These are phyloP conservation scores for Apodemia zela DNA, from an alignment of 2,888 invertebrate species.

Conservation along the genomic window DNA sequence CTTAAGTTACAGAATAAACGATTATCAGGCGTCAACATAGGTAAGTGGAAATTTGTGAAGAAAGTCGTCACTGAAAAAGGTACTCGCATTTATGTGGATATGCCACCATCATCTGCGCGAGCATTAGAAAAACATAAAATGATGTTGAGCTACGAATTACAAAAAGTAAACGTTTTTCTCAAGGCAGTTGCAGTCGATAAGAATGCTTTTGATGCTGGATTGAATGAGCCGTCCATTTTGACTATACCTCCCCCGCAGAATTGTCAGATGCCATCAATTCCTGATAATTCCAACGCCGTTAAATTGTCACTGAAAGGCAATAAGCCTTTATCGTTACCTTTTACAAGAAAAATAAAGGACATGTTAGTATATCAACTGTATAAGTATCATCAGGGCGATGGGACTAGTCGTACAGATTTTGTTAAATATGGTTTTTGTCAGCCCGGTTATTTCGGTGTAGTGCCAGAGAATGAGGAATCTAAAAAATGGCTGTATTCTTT, in stretches of 20 bases:
- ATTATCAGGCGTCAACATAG: slow-evolving; percentile 49
- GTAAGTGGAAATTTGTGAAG: slow-evolving; percentile 68
- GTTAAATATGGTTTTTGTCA: slow-evolving; percentile 54
- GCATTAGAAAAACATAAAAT: slow-evolving; percentile 57
- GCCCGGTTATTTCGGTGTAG: slow-evolving; percentile 54
- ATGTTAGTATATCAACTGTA: slow-evolving; percentile 53
- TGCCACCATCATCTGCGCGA: slow-evolving; percentile 63
- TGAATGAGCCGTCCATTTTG: slow-evolving; percentile 42
- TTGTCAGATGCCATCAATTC: slow-evolving; percentile 51
- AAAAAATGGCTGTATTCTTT: slow-evolving; percentile 52
- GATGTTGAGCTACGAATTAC: slow-evolving; percentile 64
- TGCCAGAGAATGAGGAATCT: slow-evolving; percentile 58
- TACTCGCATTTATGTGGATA: slow-evolving; percentile 64
- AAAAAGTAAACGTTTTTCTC: slow-evolving; percentile 62
- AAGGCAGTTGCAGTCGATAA: slow-evolving; percentile 67
- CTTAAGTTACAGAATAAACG: slow-evolving; percentile 59
- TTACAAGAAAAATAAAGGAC: slow-evolving; percentile 61
- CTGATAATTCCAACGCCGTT: slow-evolving; percentile 43
- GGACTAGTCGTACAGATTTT: slow-evolving; percentile 52
- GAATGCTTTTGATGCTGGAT: slow-evolving; percentile 57
- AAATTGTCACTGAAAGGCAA: slow-evolving; percentile 54
- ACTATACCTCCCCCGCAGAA: slow-evolving; percentile 40
- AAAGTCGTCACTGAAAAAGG: slow-evolving; percentile 57
- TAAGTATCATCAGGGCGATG: slow-evolving; percentile 49
- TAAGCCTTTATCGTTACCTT: slow-evolving; percentile 42